Evolutionary conservation across 2,888 invertebrate genomes (phyloP).

Genomic region (Siphlonurus alternatus): DNA sequence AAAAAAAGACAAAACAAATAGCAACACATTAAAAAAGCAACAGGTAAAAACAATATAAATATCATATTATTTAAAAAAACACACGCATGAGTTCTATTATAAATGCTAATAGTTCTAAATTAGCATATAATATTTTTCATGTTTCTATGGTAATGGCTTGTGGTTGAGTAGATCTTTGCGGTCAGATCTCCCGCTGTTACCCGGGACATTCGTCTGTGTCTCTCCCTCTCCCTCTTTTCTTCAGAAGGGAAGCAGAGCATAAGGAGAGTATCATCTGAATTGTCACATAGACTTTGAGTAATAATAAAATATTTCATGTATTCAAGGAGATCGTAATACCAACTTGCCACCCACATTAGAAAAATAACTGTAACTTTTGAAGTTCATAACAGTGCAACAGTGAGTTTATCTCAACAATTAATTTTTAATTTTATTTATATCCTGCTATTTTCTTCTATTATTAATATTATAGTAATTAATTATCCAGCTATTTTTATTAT

Average conservation of each 20-base stretch:
- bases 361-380: no score
- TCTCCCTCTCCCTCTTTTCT: neutral
- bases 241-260: neutral
- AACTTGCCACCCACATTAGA: no score
- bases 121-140: neutral
- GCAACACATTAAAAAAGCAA: neutral
- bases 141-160: neutral
- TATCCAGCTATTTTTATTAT: no score
- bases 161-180: neutral
- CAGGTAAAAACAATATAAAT: neutral
- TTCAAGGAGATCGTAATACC: no score
- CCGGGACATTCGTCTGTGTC: neutral
- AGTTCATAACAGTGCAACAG: no score
- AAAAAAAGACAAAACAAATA: neutral
- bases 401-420: no score
- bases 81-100: neutral
- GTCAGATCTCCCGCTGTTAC: neutral
- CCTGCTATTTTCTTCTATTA: no score
- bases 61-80: neutral
- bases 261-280: no score
- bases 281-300: no score
- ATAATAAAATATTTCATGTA: no score
- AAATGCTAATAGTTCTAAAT: neutral
- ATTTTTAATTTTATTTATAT: no score
- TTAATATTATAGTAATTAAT: no score